Evolutionary conservation across 1,140 invertebrate genomes (phyloP).

Genomic region (Ridgeia piscesae): DNA sequence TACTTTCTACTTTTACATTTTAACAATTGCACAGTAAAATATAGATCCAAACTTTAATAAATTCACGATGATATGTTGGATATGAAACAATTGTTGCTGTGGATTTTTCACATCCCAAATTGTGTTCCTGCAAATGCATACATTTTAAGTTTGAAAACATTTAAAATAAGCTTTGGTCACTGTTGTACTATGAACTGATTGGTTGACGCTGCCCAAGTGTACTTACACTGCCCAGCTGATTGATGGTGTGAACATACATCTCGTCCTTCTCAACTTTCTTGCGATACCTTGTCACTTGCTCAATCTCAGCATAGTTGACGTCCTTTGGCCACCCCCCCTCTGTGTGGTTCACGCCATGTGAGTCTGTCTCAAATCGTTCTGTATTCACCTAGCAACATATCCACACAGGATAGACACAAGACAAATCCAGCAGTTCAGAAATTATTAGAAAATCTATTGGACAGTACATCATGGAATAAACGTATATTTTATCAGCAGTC

Average conservation of each 20-base stretch:
- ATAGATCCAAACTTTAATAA: too few species aligned
- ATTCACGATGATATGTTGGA: too few species aligned
- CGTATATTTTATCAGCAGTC: neutral
- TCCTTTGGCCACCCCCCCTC: constrained; percentile 98
- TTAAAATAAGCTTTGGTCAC: too few species aligned
- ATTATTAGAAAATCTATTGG: neutral
- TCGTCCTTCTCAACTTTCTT: constrained; percentile 97
- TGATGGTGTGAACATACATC: constrained; percentile 68
- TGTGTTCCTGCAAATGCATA: too few species aligned
- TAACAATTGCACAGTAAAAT: too few species aligned
- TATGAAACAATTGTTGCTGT: too few species aligned
- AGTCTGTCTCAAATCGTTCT: constrained; percentile 77
- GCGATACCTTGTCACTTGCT: constrained; percentile 83
- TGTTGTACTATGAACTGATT: neutral
- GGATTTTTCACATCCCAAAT: too few species aligned
- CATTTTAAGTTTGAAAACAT: too few species aligned
- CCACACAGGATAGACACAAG: neutral
- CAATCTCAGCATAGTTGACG: constrained; percentile 83
- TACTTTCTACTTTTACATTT: too few species aligned
- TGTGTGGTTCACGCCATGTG: constrained; percentile 80
- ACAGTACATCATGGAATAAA: constrained; percentile 7
- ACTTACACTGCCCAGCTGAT: constrained; percentile 12
- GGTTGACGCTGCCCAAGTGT: neutral
- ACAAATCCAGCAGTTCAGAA: too few species aligned
- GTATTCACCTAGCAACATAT: constrained; percentile 68